A percentile compares a stretch with the other conserved stretches of the same genome.
Evolutionary conservation across 2,797 vertebrate species (phyloP).

Genomic region (Cottoperca gobio): DNA sequence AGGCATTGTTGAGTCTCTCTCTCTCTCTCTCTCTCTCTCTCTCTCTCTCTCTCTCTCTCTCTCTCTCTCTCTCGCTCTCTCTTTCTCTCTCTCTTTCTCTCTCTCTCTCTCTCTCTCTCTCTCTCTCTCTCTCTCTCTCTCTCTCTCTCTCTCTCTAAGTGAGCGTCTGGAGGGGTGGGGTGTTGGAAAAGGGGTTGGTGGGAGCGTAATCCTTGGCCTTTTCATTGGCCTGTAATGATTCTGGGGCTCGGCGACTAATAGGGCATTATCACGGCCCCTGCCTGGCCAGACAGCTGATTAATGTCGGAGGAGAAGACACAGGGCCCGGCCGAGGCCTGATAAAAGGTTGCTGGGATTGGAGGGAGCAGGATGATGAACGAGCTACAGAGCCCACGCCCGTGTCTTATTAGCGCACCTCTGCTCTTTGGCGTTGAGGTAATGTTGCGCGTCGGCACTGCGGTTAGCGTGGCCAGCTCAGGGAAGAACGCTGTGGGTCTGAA

Average conservation of each 20-base stretch:
- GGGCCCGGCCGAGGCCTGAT: conserved; percentile 66
- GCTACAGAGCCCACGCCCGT: conserved; percentile 59
- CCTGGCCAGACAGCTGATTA: conserved; percentile 76
- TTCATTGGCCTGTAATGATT: conserved; percentile 77
- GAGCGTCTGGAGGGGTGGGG: conserved; percentile 8
- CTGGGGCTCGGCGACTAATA: conserved; percentile 71
- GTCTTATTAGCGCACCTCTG: conserved; percentile 74
- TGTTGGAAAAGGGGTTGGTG: conserved; percentile 13
- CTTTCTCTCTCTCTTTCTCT: no score
- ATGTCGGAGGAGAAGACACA: conserved; percentile 70
- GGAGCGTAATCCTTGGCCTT: conserved; percentile 77
- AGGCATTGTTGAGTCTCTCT: conserved; percentile 32
- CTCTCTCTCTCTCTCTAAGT: conserved; percentile 18
- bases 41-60: no score
- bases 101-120: no score
- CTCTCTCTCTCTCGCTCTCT: no score
- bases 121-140: neutral
- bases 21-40: no score
- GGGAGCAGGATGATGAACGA: conserved; percentile 80
- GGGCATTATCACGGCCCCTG: conserved; percentile 75
- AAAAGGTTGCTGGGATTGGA: conserved; percentile 69
- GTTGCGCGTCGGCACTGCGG: conserved; percentile 62
- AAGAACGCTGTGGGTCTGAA: conserved; percentile 5
- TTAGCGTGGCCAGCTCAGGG: conserved; percentile 11
- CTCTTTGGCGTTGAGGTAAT: conserved; percentile 71